phyloP scores from a whole-genome alignment of 2,113 vertebrate genomes.

The Sceloporus tristichus region DNA sequence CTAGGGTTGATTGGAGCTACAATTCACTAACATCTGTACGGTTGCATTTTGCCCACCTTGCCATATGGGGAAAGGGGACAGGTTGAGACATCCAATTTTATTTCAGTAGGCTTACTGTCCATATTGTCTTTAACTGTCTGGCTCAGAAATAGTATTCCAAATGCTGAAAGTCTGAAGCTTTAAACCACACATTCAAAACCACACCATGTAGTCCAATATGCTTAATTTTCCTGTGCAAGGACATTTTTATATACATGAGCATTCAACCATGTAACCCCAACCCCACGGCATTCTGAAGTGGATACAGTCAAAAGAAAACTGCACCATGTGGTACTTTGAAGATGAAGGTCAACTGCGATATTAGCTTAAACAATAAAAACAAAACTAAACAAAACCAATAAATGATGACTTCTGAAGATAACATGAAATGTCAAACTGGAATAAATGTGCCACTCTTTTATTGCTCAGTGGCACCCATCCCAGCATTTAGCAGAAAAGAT shows the following conservation, averaged over 20 bases:
- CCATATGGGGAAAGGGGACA: not conserved
- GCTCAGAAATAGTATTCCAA: not conserved
- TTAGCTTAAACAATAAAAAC: not conserved
- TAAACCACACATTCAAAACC: slow-evolving; percentile 8
- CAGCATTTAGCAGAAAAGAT: slow-evolving; percentile 43
- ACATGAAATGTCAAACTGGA: slow-evolving; percentile 1
- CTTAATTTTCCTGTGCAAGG: not conserved
- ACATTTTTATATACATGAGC: not conserved
- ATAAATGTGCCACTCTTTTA: not conserved
- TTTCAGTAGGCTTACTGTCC: not conserved
- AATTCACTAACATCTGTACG: no score
- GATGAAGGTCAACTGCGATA: not conserved
- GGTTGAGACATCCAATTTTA: not conserved
- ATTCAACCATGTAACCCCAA: not conserved
- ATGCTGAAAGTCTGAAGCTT: not conserved
- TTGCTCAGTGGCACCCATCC: slow-evolving; percentile 40
- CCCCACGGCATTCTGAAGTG: not conserved
- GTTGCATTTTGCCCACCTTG: no score
- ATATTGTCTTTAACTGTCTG: not conserved
- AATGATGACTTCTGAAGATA: not conserved
- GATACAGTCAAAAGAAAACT: not conserved
- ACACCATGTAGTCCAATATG: not conserved
- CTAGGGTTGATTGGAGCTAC: no score
- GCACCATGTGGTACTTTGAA: slow-evolving; percentile 1
- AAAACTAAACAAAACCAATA: not conserved